Conservation (phyloP, 2,113 vertebrate species). For the Callopanchax toddi region DNA sequence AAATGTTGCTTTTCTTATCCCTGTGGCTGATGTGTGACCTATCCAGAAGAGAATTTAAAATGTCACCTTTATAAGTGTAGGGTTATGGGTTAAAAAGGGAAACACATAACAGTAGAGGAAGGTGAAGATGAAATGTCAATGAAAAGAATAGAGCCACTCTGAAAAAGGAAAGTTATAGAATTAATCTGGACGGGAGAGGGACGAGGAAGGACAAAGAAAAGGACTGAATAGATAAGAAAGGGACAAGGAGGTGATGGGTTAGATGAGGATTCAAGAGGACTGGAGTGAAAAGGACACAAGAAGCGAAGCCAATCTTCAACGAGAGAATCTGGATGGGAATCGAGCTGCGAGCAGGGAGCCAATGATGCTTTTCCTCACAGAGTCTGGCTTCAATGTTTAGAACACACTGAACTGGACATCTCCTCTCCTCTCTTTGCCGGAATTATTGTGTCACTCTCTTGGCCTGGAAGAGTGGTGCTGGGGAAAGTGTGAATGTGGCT, state of each 20-base stretch:
- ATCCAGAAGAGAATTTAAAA: neutral
- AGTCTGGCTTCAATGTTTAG: conserved; percentile 32
- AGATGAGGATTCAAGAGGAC: conserved; percentile 10
- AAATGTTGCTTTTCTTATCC: neutral
- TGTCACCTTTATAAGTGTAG: neutral
- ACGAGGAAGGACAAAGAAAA: neutral
- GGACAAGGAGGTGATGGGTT: conserved; percentile 6
- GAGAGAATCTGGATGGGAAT: conserved; percentile 19
- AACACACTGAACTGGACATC: conserved; percentile 47
- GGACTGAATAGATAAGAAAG: conserved; percentile 5
- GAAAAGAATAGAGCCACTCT: too few relatives aligned
- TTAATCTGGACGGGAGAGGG: neutral
- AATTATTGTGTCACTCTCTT: conserved; percentile 49
- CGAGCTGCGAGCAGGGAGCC: conserved; percentile 9
- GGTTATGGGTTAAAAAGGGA: neutral
- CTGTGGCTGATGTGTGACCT: neutral
- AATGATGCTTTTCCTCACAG: conserved; percentile 34
- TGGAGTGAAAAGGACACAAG: conserved; percentile 24
- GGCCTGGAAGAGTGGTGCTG: conserved; percentile 45
- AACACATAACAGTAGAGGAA: too few relatives aligned
- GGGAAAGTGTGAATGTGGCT: conserved; percentile 27
- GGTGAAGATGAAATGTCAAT: neutral
- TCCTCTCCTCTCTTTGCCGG: conserved; percentile 28
- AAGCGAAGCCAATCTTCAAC: conserved; percentile 18
- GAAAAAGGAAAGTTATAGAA: neutral